These are phyloP conservation scores for Ceyx cyanopectus DNA, from an alignment of 2,113 vertebrate genomes.

Conservation along the genomic window DNA sequence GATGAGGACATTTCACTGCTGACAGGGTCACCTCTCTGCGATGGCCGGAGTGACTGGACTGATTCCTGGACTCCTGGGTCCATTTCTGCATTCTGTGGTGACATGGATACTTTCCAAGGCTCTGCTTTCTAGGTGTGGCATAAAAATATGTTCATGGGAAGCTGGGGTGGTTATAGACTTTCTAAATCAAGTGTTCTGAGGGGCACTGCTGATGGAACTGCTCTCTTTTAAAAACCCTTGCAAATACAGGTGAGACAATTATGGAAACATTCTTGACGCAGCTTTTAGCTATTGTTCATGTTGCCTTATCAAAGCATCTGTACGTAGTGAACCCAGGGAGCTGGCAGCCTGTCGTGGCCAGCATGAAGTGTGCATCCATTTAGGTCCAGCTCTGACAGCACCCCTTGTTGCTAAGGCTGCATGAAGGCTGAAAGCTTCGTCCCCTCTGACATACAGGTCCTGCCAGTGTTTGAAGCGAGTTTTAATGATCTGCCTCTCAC, in stretches of 20 bases:
- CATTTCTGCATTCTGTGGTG: not conserved
- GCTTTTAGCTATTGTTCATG: not conserved
- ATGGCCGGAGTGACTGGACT: not conserved
- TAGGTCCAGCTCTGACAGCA: not conserved
- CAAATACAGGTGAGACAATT: not conserved
- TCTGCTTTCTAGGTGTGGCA: not conserved
- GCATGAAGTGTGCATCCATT: accelerated
- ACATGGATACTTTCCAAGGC: not conserved
- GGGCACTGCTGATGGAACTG: not conserved
- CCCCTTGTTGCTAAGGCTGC: not conserved
- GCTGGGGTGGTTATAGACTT: not conserved
- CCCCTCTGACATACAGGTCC: not conserved
- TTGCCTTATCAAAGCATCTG: not conserved
- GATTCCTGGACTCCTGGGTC: not conserved
- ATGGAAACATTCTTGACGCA: not conserved
- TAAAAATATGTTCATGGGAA: not conserved
- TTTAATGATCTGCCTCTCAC: conserved; percentile 28
- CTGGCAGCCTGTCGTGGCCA: accelerated
- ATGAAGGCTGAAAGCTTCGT: not conserved
- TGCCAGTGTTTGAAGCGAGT: not conserved
- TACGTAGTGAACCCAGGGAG: not conserved
- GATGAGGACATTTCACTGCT: not conserved
- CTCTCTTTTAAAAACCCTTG: not conserved
- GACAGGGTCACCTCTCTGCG: accelerated
- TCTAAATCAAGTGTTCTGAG: not conserved